These are phyloP conservation scores for Agrotis ipsilon DNA, from an alignment of 2,888 invertebrate genomes.

Conservation along the genomic window DNA sequence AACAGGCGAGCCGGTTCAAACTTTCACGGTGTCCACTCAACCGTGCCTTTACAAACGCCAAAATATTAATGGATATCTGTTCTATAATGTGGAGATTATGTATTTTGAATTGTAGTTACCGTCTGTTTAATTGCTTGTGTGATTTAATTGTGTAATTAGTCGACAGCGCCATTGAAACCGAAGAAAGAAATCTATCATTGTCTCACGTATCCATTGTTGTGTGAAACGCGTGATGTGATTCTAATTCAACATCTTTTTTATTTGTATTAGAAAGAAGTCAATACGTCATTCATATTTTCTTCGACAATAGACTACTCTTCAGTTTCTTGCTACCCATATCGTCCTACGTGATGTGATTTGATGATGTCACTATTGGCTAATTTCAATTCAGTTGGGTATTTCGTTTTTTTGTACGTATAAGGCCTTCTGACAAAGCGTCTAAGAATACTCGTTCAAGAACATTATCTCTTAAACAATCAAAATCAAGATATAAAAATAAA, in stretches of 20 bases:
- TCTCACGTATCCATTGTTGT: conserved; percentile 11
- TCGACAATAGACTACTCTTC: neutral
- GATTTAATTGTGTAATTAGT: neutral
- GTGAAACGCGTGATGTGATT: neutral
- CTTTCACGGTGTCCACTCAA: conserved; percentile 62
- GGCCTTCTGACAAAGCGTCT: neutral
- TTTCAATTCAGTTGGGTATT: conserved; percentile 16
- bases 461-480: neutral
- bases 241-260: neutral
- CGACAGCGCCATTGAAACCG: conserved; percentile 6
- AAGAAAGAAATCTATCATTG: neutral
- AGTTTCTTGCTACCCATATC: conserved; percentile 7
- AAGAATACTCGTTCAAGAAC: neutral
- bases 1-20: conserved; percentile 48
- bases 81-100: conserved; percentile 23
- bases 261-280: neutral
- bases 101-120: conserved; percentile 23
- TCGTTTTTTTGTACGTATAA: neutral
- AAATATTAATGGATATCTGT: conserved; percentile 39
- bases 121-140: neutral
- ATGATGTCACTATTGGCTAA: conserved; percentile 17
- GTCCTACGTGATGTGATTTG: neutral
- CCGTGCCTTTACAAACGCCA: conserved; percentile 48
- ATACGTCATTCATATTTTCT: neutral
- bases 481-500: conserved; percentile 20